phyloP scores from a whole-genome alignment of 2,888 invertebrate species.

The Lypha dubia region DNA sequence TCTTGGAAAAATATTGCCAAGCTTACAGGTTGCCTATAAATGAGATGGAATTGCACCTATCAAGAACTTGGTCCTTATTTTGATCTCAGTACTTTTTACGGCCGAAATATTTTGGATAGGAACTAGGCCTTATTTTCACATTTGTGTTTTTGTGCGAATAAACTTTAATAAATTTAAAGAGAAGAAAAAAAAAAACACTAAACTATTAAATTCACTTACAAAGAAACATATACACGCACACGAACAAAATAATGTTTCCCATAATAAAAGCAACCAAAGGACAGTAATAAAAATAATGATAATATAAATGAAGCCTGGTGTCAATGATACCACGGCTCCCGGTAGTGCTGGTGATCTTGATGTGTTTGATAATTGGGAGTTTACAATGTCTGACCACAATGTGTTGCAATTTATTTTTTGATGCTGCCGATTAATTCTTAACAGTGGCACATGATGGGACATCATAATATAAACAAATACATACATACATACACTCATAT shows the following conservation, averaged over 20 bases:
- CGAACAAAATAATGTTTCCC: background rate
- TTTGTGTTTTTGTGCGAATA: no score
- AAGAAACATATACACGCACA: background rate
- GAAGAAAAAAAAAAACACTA: background rate
- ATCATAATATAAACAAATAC: conserved; percentile 57
- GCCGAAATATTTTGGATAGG: no score
- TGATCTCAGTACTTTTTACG: no score
- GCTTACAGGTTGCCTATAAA: no score
- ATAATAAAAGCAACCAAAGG: conserved; percentile 44
- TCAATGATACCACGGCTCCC: conserved; percentile 38
- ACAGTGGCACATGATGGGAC: conserved; percentile 69
- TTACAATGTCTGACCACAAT: conserved; percentile 71
- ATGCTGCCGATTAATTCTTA: conserved; percentile 70
- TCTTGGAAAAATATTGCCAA: no score
- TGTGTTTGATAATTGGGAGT: conserved; percentile 69
- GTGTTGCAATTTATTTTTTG: conserved; percentile 72
- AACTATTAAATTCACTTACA: conserved; percentile 12
- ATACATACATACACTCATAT: background rate
- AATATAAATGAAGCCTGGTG: conserved; percentile 43
- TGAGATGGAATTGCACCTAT: no score
- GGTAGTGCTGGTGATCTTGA: conserved; percentile 56
- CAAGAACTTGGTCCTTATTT: no score
- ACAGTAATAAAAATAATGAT: conserved; percentile 23
- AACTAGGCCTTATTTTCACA: no score
- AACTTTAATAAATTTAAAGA: no score